These are phyloP conservation scores for Tetraodon nigroviridis DNA, from an alignment of 2,113 vertebrate genomes.

Conservation along the genomic window DNA sequence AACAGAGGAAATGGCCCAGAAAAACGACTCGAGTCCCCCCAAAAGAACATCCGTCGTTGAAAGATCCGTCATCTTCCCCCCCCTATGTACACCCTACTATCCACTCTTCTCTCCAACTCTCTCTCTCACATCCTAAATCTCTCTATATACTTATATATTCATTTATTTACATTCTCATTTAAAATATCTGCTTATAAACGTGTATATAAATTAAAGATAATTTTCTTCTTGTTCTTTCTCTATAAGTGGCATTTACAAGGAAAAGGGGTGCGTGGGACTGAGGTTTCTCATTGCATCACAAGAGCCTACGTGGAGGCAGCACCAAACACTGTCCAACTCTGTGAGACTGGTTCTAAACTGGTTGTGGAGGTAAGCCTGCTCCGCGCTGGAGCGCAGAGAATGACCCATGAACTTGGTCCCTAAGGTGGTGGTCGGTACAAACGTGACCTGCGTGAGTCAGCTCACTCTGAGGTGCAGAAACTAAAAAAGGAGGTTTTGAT, in stretches of 20 bases:
- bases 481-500: too few species aligned
- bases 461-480: slow-evolving; percentile 10
- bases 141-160: slow-evolving; percentile 59
- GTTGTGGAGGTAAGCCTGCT: slow-evolving; percentile 36
- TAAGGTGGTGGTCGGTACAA: slow-evolving; percentile 16
- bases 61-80: slow-evolving; percentile 14
- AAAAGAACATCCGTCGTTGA: slow-evolving; percentile 33
- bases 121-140: slow-evolving; percentile 37
- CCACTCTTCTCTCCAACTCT: slow-evolving; percentile 30
- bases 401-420: slow-evolving; percentile 68
- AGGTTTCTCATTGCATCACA: slow-evolving; percentile 76
- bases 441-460: too few species aligned
- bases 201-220: slow-evolving; percentile 74
- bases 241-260: slow-evolving; percentile 75
- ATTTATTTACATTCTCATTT: slow-evolving; percentile 76
- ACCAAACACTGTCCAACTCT: slow-evolving; percentile 66
- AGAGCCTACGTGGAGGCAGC: slow-evolving; percentile 72
- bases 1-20: slow-evolving; percentile 50
- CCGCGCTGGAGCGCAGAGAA: slow-evolving; percentile 24
- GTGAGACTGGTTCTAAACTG: slow-evolving; percentile 32
- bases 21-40: slow-evolving; percentile 8
- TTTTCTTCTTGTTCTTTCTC: slow-evolving; percentile 61
- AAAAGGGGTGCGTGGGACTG: slow-evolving; percentile 69
- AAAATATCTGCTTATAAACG: slow-evolving; percentile 76
- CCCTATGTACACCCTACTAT: slow-evolving; percentile 13